Base-by-base conservation (phyloP, 2,888 invertebrate genomes). In the Lithophane socia region DNA sequence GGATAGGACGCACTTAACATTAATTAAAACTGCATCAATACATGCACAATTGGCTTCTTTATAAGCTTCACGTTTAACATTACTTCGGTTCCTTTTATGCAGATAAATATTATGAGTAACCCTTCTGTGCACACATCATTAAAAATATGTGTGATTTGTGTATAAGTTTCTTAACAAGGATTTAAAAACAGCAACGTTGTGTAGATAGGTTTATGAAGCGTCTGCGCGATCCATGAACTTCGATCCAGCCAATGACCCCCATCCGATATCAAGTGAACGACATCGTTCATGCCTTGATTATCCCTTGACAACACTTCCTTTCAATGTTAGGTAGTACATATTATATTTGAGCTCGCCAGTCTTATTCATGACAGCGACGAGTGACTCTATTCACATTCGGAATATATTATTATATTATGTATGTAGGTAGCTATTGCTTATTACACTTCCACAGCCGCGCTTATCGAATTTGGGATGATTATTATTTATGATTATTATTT, bases 241-340 rank as follows among this genome's bases (percentile, higher is more conserved):
- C 89, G 92, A 88, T 90, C 92, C 93, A 93, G 94, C 87, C 94
- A 94, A 92, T 93, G 95, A 95, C 94, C 95, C 90, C 91, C 86
- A 87, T 87, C 87, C 90, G 92, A 93, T 94, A 94, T 90, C 90
- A 90, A 93, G 92, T 94, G 94, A 94, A 95, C 92, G 93, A 94
- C 94, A 95, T 94, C 94, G 91, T 95, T 96, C 93, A 95, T 94
- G 93, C 88, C 92, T 94, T 93, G 94, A 94, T 95, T 94, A 95
- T 94, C 94, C 94, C 92, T 90, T 91, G 92, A 94, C 94, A 94
- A 94, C 83, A 89, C 94, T 92, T 95, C 94, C 95, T 95, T 93
- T 94, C 90, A 92, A 90, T 88, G 77, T 87, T 82, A 86, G 82
- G 79, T 18, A 49, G 78, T n/a, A 49, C 16, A 3, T 83, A 84